Evolutionary conservation across 2,113 vertebrate species (phyloP).

Genomic region (Oostethus manadensis): DNA sequence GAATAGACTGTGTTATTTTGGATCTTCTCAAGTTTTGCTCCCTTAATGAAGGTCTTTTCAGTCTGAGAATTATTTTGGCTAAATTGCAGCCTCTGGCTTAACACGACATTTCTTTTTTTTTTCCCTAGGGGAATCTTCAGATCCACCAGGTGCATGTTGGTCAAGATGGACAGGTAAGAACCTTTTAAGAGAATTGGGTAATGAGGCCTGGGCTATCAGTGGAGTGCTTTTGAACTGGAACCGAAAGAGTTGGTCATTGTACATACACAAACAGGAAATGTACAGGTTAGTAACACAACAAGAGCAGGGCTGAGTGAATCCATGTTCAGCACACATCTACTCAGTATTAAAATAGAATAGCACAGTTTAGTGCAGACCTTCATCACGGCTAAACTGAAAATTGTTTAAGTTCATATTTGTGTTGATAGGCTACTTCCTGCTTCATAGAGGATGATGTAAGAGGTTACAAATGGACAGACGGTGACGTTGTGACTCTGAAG

Average conservation of each 20-base stretch:
- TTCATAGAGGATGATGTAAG: no score
- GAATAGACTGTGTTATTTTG: background rate
- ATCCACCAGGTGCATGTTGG: conserved; percentile 95
- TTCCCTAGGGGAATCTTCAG: conserved; percentile 87
- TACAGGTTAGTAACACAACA: background rate
- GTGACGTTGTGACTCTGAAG: no score
- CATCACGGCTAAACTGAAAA: background rate
- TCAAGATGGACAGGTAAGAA: conserved; percentile 94
- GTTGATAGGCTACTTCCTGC: no score
- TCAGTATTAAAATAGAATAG: background rate
- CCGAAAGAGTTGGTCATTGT: background rate
- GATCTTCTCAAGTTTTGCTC: background rate
- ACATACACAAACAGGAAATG: background rate
- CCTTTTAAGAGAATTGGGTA: background rate
- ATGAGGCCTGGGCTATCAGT: no score
- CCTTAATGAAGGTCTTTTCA: background rate
- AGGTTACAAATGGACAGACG: no score
- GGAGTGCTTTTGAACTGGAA: background rate
- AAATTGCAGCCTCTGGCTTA: background rate
- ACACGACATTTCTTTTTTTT: conserved; percentile 9
- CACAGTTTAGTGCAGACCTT: background rate
- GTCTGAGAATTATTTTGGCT: background rate
- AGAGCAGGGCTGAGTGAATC: background rate
- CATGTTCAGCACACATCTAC: background rate
- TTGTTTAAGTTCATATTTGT: background rate